Evolutionary conservation across 2,113 vertebrate genomes (phyloP).

Genomic region (Nyctibius bracteatus): DNA sequence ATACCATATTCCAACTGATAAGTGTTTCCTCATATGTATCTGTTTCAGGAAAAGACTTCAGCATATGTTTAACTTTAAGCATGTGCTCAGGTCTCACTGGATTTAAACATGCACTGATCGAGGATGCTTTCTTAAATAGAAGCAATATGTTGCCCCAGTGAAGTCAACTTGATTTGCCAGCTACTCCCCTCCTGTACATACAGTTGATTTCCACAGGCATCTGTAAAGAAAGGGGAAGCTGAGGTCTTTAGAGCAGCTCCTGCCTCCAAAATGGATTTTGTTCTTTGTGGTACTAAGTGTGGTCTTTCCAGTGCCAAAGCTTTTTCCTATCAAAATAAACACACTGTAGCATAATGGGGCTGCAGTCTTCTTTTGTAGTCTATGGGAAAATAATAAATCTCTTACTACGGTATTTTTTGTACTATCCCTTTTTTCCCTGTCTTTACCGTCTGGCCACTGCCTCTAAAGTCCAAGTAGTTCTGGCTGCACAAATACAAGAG

Average conservation of each 20-base stretch:
- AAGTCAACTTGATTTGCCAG: neutral
- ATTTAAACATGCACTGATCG: neutral
- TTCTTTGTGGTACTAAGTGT: neutral
- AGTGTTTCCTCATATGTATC: conserved; percentile 23
- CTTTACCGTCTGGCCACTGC: neutral
- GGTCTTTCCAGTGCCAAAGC: neutral
- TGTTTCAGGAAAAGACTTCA: conserved; percentile 36
- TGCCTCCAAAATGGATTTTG: neutral
- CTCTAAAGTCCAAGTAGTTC: neutral
- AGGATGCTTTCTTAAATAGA: conserved; percentile 43
- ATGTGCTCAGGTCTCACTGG: conserved; percentile 35
- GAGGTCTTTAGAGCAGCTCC: neutral
- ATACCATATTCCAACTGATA: conserved; percentile 5
- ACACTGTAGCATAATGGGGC: neutral
- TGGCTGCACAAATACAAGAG: neutral
- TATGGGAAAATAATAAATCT: neutral
- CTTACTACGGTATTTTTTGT: neutral
- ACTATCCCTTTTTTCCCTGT: neutral
- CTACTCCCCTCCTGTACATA: neutral
- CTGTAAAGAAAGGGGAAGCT: neutral
- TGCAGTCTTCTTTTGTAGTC: neutral
- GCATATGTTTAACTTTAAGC: conserved; percentile 31
- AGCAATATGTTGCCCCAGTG: conserved; percentile 29
- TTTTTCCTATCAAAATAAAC: conserved; percentile 10
- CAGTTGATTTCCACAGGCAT: neutral